Evolutionary conservation across 2,113 vertebrate species (phyloP).

Genomic region (Tragelaphus imberbis): DNA sequence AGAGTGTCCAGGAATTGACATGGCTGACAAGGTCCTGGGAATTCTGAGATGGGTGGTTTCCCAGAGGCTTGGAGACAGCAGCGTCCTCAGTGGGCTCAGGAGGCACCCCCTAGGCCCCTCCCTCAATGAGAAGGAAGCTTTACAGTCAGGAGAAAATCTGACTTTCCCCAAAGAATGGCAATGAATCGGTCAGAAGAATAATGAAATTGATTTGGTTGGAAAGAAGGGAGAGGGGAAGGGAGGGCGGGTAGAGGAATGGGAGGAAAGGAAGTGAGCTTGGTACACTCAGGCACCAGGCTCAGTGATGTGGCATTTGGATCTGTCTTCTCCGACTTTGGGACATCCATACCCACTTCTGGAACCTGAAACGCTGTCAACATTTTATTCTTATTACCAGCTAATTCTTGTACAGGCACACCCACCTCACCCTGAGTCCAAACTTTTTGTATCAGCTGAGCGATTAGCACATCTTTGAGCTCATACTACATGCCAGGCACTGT

Average conservation of each 20-base stretch:
- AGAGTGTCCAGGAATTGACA: not conserved
- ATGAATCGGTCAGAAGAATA: not conserved
- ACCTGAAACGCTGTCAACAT: not conserved
- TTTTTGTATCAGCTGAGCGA: not conserved
- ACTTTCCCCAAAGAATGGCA: not conserved
- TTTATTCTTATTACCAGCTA: not conserved
- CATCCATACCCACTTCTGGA: not conserved
- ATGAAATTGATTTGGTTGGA: not conserved
- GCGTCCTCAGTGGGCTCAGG: not conserved
- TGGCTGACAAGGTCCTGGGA: not conserved
- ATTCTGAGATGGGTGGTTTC: not conserved
- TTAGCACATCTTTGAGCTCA: not conserved
- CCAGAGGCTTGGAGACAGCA: not conserved
- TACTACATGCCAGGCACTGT: not conserved
- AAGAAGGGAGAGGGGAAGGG: not conserved
- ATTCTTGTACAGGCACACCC: not conserved
- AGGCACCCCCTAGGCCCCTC: not conserved
- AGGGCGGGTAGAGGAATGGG: not conserved
- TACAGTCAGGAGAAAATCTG: not conserved
- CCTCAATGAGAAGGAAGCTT: not conserved
- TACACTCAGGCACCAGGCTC: not conserved
- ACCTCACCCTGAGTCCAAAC: not conserved
- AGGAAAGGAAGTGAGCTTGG: not conserved
- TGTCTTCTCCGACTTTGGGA: not conserved
- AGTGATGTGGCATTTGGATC: not conserved